Conservation (phyloP, 2,797 vertebrate genomes). For the Acanthiza pusilla region DNA sequence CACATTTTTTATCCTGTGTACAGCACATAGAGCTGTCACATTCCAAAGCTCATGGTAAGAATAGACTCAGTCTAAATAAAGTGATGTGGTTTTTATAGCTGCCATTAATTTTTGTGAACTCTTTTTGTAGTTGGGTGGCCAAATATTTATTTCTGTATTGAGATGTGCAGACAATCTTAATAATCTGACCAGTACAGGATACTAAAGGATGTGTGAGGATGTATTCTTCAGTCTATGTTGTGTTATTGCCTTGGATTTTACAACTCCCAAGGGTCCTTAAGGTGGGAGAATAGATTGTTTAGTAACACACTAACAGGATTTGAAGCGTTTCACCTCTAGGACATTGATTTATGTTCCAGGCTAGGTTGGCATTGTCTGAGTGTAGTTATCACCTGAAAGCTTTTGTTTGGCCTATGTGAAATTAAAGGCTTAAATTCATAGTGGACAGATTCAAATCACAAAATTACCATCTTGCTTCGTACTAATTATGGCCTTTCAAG, state of each 20-base stretch:
- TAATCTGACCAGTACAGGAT: background rate
- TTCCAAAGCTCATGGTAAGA: slow-evolving; percentile 5
- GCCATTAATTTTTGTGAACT: slow-evolving; percentile 49
- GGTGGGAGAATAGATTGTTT: background rate
- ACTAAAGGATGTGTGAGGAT: background rate
- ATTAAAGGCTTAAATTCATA: background rate
- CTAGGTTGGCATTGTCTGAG: background rate
- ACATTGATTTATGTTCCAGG: background rate
- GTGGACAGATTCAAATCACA: background rate
- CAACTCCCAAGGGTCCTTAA: background rate
- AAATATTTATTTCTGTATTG: slow-evolving; percentile 30
- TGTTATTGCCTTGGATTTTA: background rate
- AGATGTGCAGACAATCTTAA: background rate
- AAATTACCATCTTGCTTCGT: background rate
- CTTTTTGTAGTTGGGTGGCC: slow-evolving; percentile 8
- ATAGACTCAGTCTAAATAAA: slow-evolving; percentile 23
- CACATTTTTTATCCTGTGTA: background rate
- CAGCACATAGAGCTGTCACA: background rate
- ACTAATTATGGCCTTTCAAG: background rate
- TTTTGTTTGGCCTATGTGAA: slow-evolving; percentile 6
- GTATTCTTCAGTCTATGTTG: background rate
- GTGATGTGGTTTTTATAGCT: slow-evolving; percentile 44
- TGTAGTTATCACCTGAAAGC: background rate
- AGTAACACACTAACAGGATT: slow-evolving; percentile 11
- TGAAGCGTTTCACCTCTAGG: background rate